Evolutionary conservation across 2,888 invertebrate species (phyloP).

Genomic region (Lepetodrilus schrolli): DNA sequence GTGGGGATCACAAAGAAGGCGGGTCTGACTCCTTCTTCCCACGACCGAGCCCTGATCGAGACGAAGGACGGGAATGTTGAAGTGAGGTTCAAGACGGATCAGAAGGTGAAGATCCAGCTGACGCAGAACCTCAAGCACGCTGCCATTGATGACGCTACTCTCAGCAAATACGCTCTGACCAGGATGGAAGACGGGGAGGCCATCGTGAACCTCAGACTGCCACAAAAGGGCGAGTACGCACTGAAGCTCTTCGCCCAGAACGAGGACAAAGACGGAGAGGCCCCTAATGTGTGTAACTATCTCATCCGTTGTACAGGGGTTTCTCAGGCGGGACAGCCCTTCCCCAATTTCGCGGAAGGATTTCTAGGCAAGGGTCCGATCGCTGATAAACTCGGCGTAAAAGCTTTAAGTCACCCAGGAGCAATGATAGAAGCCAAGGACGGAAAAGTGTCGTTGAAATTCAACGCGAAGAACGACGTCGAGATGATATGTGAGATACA

Average conservation of each 20-base stretch:
- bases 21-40: conserved; percentile 65
- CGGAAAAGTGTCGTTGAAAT: conserved; percentile 56
- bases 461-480: conserved; percentile 58
- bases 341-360: conserved; percentile 67
- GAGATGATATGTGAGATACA: conserved; percentile 69
- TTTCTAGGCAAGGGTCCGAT: conserved; percentile 54
- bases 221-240: conserved; percentile 68
- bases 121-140: conserved; percentile 68
- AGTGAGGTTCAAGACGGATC: conserved; percentile 62
- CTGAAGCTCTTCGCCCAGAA: conserved; percentile 70
- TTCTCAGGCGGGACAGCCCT: conserved; percentile 54
- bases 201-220: conserved; percentile 65
- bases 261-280: conserved; percentile 60
- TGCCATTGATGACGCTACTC: conserved; percentile 63
- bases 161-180: conserved; percentile 66
- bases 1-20: conserved; percentile 61
- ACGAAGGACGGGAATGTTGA: conserved; percentile 69
- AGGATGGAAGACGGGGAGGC: conserved; percentile 63
- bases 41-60: conserved; percentile 66
- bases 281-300: conserved; percentile 72
- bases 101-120: conserved; percentile 52
- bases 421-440: conserved; percentile 55
- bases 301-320: conserved; percentile 61
- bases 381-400: conserved; percentile 57
- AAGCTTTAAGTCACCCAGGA: conserved; percentile 59